A percentile compares a stretch with the other conserved stretches of the same genome.
phyloP scores from a whole-genome alignment of 2,113 vertebrate genomes.

The Hippopotamus amphibius region DNA sequence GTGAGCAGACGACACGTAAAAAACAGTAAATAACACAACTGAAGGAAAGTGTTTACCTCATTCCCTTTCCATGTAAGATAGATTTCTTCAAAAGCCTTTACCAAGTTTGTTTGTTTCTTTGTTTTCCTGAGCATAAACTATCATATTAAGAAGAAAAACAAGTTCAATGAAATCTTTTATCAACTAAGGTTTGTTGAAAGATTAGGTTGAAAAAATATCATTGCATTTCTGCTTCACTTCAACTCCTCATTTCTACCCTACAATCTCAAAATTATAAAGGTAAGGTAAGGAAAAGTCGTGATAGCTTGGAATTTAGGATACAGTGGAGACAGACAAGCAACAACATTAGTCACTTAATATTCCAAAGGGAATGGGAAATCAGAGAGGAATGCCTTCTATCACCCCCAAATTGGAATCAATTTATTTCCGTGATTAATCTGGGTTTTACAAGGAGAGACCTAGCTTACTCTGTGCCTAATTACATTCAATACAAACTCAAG shows the following conservation, averaged over 20 bases:
- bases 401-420: neutral
- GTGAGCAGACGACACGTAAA: neutral
- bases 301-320: neutral
- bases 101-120: neutral
- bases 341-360: neutral
- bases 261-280: neutral
- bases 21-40: neutral
- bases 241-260: neutral
- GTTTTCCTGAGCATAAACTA: neutral
- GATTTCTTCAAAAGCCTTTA: neutral
- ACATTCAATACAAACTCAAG: neutral
- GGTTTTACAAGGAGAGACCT: neutral
- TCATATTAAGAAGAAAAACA: slow-evolving; percentile 46
- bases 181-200: neutral
- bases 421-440: neutral
- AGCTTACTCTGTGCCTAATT: neutral
- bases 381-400: neutral
- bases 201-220: neutral
- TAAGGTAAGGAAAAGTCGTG: neutral
- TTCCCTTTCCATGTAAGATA: neutral
- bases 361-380: neutral
- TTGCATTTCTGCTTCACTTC: neutral
- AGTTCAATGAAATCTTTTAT: neutral
- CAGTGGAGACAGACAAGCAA: neutral
- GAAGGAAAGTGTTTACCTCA: neutral